phyloP scores from a whole-genome alignment of 2,888 invertebrate species.

The Axea sp. region DNA sequence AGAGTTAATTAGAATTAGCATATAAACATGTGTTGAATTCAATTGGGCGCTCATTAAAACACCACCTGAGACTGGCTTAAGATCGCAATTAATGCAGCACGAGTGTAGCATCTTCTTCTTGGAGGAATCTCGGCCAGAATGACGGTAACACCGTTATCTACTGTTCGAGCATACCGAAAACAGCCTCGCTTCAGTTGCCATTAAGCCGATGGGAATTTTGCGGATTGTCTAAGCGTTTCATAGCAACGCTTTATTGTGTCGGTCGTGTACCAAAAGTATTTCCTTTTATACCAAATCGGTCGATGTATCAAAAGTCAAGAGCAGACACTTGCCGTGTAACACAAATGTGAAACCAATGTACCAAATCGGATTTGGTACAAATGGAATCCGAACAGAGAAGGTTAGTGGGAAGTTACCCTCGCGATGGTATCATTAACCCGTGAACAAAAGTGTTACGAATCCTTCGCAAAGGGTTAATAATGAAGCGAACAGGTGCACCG shows the following conservation, averaged over 20 bases:
- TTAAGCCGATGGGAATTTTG: slow-evolving; percentile 75
- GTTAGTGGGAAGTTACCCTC: slow-evolving; percentile 13
- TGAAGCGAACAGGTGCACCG: background rate
- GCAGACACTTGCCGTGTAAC: slow-evolving; percentile 18
- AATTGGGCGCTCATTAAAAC: slow-evolving; percentile 52
- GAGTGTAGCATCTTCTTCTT: slow-evolving; percentile 51
- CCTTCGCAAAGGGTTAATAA: too few relatives aligned
- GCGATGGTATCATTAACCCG: slow-evolving; percentile 10
- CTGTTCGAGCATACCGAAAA: slow-evolving; percentile 71
- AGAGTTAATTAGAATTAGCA: slow-evolving; percentile 44
- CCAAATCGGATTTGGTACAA: slow-evolving; percentile 25
- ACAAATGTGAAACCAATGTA: slow-evolving; percentile 22
- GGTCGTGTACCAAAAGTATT: slow-evolving; percentile 49
- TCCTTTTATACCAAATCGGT: slow-evolving; percentile 67
- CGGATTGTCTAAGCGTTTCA: slow-evolving; percentile 56
- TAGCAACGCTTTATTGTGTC: slow-evolving; percentile 73
- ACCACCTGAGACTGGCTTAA: slow-evolving; percentile 47
- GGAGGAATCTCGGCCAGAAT: slow-evolving; percentile 42
- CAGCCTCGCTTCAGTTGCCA: slow-evolving; percentile 71
- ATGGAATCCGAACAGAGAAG: slow-evolving; percentile 34
- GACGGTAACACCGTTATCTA: slow-evolving; percentile 61
- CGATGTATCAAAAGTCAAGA: slow-evolving; percentile 36
- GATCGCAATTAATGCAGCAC: slow-evolving; percentile 57
- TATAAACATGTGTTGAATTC: slow-evolving; percentile 47
- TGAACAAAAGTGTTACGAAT: too few relatives aligned